Base-by-base conservation (phyloP, 1,140 invertebrate genomes). In the Olivierus martensii region DNA sequence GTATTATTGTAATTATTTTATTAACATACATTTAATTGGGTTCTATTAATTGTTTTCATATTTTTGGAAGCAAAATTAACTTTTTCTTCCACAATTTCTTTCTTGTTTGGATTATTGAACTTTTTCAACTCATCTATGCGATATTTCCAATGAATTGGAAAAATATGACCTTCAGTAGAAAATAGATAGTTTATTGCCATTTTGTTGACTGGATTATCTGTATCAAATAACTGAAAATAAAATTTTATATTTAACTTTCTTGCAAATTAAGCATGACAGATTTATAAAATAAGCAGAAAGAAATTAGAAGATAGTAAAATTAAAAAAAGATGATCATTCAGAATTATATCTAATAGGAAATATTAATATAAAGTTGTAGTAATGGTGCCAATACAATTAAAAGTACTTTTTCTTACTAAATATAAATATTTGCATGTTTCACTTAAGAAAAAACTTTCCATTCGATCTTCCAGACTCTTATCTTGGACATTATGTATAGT, bases 351-450 rank as follows among this genome's bases (percentile, higher is more conserved):
- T n/a, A n/a, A n/a, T n/a, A n/a, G n/a, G n/a, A n/a, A n/a, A n/a
- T n/a, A n/a, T 37, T 14, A 6, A 38, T 46, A n/a, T n/a, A n/a
- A n/a, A n/a, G n/a, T n/a, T n/a, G n/a, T n/a, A n/a, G n/a, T n/a
- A n/a, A n/a, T n/a, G n/a, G n/a, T 19, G 21, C 34, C n/a, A n/a
- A 53, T 39, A n/a, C n/a, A n/a, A n/a, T n/a, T n/a, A n/a, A n/a
- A n/a, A n/a, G n/a, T n/a, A n/a, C n/a, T n/a, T 28, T 6, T 28
- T 67, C 68, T 67, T 65, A 80, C 78, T 66, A 83, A 63, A 73
- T 94, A 98, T 1, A 99, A 70, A 71, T 99, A 99, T 73, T 99
- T 99, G 15, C 90, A 92, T 1, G 95, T 99, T 75, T 99, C 95
- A 34, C 92, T 87, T 2, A 99, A 71, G 66, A 99, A 99, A 69